Conservation (phyloP, 1,140 invertebrate species). For the Macrobrachium nipponense region DNA sequence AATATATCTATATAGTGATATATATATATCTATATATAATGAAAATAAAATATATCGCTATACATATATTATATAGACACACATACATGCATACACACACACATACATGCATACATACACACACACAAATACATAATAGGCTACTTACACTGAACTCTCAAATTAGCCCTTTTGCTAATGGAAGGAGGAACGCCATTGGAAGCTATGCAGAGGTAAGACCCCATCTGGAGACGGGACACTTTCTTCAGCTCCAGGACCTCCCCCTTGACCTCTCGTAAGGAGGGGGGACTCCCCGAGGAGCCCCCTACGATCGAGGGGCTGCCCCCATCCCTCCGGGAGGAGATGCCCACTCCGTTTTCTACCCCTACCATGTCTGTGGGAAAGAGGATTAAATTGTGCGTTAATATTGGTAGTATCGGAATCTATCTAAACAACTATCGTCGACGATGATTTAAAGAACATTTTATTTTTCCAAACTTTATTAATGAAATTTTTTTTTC, state of each 20-base stretch:
- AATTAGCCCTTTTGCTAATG: constrained; percentile 85
- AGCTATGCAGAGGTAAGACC: constrained; percentile 87
- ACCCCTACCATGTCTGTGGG: too few relatives aligned
- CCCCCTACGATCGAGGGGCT: neutral
- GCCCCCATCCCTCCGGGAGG: constrained; percentile 17
- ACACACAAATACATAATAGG: neutral
- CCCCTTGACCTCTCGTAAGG: constrained; percentile 77
- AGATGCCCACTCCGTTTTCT: too few relatives aligned
- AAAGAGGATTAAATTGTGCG: too few relatives aligned
- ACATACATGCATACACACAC: too few relatives aligned
- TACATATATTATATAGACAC: neutral
- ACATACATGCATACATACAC: neutral
- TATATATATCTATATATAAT: neutral
- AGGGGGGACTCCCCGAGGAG: neutral
- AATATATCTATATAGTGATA: neutral
- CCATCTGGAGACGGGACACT: constrained; percentile 86
- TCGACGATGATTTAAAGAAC: too few relatives aligned
- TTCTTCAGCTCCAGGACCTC: constrained; percentile 79
- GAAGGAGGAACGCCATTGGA: constrained; percentile 90
- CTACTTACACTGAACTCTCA: constrained; percentile 89
- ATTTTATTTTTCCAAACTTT: too few relatives aligned
- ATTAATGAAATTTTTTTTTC: too few relatives aligned
- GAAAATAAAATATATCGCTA: too few relatives aligned
- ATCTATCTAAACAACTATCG: too few relatives aligned
- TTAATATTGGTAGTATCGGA: too few relatives aligned